A percentile compares a stretch with the other conserved stretches of the same genome.
Conservation (phyloP, 2,888 invertebrate genomes). For the Azorinus chamasolen region DNA sequence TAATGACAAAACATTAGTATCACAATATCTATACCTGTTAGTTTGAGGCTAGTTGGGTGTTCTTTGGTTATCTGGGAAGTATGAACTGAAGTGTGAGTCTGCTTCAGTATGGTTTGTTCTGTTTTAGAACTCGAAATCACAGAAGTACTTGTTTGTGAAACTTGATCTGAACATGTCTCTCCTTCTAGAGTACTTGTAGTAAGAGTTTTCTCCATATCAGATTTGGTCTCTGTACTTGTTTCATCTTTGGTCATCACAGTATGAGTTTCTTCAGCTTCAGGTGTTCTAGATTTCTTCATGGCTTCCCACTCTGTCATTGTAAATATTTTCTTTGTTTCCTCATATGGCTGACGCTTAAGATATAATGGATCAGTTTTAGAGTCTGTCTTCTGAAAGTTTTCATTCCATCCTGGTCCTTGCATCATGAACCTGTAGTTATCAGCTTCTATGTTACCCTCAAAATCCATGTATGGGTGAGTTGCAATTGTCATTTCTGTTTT, state of each 20-base stretch:
- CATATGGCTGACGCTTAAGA: constrained; percentile 77
- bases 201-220: constrained; percentile 43
- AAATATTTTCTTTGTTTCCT: constrained; percentile 81
- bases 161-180: constrained; percentile 46
- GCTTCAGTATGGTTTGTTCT: too few relatives aligned
- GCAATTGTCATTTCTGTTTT: constrained; percentile 50
- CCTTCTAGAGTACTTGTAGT: constrained; percentile 44
- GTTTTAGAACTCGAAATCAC: too few relatives aligned
- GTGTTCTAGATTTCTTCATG: constrained; percentile 75
- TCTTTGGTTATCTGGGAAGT: too few relatives aligned
- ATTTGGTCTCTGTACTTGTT: constrained; percentile 29
- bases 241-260: constrained; percentile 38
- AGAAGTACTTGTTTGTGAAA: too few relatives aligned
- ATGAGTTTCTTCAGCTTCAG: constrained; percentile 1
- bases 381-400: constrained; percentile 44
- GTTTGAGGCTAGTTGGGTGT: too few relatives aligned
- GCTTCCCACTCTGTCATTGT: constrained; percentile 85
- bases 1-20: too few relatives aligned
- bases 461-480: constrained; percentile 74
- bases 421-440: constrained; percentile 64
- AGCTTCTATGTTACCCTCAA: constrained; percentile 73
- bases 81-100: too few relatives aligned
- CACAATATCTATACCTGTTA: too few relatives aligned
- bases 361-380: constrained; percentile 53
- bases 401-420: constrained; percentile 56